Base-by-base conservation (phyloP, 2,888 invertebrate species). In the Ectemnius lituratus region DNA sequence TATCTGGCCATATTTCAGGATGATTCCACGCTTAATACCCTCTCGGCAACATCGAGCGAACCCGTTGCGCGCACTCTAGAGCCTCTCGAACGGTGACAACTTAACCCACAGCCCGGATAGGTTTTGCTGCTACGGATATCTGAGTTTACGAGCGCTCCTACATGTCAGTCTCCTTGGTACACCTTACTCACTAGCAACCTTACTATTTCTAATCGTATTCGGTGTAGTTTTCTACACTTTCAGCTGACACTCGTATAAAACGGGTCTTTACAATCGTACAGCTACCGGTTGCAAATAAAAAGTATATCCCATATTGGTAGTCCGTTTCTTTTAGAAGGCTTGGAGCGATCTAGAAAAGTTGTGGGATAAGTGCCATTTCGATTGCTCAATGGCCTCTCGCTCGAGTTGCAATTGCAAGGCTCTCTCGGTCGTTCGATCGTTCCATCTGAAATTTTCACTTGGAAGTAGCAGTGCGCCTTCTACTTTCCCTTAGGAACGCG, bases 1-100 rank as follows among this genome's bases (percentile, higher is more conserved):
- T 90, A 90, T 90, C 87, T 87, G 85, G 70, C 85, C 84, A 87
- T 89, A 89, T 89, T 89, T 89, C 88, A 90, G 88, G 85, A 89
- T 89, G 88, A 88, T 89, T 89, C 88, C 85, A 84, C 85, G 83
- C 84, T 88, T 88, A 87, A 87, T 85, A 82, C 83, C 81, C 73
- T 70, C 62, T 57, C 71, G 67, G 65, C 65, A 57, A 67, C 74
- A 70, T 72, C 64, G 47, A 28, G 69, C 78, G 77, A 71, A 71
- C 76, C 77, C 81, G 75, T 78, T 65, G 69, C 37, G 37, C 37
- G 37, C 37, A 37, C 37, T 11, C 8, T n/a, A n/a, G 1, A 11
- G 37, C 1, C 37, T 8, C 8, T 37, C 37, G 52, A 16, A 84
- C 79, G 82, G 86, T 88, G 86, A 88, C 88, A 87, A 88, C 87